A percentile compares a stretch with the other conserved stretches of the same genome.
Conservation (phyloP, 2,888 invertebrate species). For the Smittia aterrima region DNA sequence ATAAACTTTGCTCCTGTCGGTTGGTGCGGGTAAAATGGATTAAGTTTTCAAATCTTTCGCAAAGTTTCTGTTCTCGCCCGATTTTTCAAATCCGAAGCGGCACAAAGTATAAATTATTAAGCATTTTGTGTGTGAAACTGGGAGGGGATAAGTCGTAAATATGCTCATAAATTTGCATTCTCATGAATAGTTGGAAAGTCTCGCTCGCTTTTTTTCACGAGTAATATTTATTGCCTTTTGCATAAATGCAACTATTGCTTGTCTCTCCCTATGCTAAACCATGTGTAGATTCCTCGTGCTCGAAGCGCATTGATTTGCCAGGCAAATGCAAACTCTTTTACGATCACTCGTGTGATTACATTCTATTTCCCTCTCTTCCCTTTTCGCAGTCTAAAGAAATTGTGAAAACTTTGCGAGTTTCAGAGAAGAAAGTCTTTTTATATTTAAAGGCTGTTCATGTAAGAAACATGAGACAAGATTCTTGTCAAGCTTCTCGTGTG, state of each 20-base stretch:
- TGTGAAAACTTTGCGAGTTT: too few relatives aligned
- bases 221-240: slow-evolving; percentile 30
- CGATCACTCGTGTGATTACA: slow-evolving; percentile 26
- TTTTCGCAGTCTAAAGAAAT: not conserved
- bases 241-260: slow-evolving; percentile 19
- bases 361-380: not conserved
- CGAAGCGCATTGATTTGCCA: not conserved
- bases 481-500: too few relatives aligned
- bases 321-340: not conserved
- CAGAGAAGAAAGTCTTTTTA: too few relatives aligned
- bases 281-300: not conserved
- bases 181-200: slow-evolving; percentile 24
- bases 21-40: slow-evolving; percentile 12
- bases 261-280: not conserved
- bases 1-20: not conserved
- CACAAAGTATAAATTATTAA: slow-evolving; percentile 25
- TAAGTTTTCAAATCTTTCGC: slow-evolving; percentile 27
- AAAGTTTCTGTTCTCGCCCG: too few relatives aligned
- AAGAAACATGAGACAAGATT: too few relatives aligned
- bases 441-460: too few relatives aligned
- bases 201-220: not conserved
- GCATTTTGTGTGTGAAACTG: slow-evolving; percentile 8
- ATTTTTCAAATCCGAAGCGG: not conserved
- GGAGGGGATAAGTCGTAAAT: slow-evolving; percentile 33
- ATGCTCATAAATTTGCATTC: slow-evolving; percentile 35